Conservation (phyloP, 2,797 vertebrate genomes). For the Tokudaia muenninki region DNA sequence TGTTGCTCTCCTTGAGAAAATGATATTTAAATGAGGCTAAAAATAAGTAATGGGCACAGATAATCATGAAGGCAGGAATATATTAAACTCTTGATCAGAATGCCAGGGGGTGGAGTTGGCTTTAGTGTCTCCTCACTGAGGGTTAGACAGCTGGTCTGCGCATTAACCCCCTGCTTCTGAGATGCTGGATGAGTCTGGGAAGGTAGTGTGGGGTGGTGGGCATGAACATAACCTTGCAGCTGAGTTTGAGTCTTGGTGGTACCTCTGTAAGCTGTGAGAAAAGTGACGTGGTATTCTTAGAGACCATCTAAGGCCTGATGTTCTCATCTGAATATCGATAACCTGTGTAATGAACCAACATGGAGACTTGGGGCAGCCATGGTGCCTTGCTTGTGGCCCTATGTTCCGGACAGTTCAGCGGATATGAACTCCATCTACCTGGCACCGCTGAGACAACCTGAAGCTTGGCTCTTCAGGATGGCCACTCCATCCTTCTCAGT, state of each 20-base stretch:
- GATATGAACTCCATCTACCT: neutral
- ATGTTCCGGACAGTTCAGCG: neutral
- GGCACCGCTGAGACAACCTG: neutral
- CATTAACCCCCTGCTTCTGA: neutral
- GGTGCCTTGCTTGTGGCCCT: neutral
- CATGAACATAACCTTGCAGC: neutral
- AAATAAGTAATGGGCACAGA: constrained; percentile 15
- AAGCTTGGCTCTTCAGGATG: neutral
- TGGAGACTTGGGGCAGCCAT: neutral
- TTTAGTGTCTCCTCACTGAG: neutral
- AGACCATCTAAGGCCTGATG: neutral
- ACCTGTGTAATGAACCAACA: neutral
- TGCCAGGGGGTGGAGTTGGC: neutral
- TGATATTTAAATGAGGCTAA: constrained; percentile 32
- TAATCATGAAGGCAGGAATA: neutral
- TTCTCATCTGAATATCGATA: constrained; percentile 16
- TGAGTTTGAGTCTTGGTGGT: neutral
- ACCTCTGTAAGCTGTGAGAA: neutral
- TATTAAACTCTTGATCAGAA: constrained; percentile 25
- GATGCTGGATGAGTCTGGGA: neutral
- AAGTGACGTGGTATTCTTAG: neutral
- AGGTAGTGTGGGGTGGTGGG: neutral
- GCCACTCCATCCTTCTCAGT: neutral
- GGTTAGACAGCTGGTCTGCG: neutral
- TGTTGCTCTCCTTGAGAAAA: constrained; percentile 41